These are phyloP conservation scores for Ascidia mentula DNA, from an alignment of 23 tunicate species.

Conservation along the genomic window DNA sequence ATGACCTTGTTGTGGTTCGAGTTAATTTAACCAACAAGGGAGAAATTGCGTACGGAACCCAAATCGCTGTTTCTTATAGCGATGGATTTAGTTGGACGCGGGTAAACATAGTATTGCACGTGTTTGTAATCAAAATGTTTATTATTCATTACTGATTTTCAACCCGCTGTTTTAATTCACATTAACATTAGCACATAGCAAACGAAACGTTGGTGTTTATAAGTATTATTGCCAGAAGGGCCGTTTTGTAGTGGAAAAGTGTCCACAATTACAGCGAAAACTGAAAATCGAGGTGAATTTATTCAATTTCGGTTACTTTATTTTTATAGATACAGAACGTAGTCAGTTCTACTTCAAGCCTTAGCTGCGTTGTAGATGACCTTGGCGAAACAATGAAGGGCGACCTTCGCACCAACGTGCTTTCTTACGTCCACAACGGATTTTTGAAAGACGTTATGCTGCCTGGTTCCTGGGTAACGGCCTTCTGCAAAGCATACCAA, in stretches of 20 bases:
- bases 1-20: constrained; percentile 20
- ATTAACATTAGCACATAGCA: too few relatives aligned
- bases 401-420: not conserved
- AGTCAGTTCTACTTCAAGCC: not conserved
- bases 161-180: too few relatives aligned
- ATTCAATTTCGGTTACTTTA: too few relatives aligned
- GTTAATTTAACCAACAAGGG: constrained; percentile 56
- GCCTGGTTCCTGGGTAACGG: not conserved
- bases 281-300: too few relatives aligned
- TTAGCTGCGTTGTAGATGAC: not conserved
- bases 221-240: too few relatives aligned
- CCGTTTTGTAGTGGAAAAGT: too few relatives aligned
- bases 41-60: constrained; percentile 68
- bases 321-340: not conserved
- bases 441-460: not conserved
- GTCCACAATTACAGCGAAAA: too few relatives aligned
- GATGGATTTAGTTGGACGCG: constrained; percentile 36
- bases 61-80: constrained; percentile 45
- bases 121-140: too few relatives aligned
- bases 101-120: constrained; percentile 19
- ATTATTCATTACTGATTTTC: too few relatives aligned
- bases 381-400: not conserved
- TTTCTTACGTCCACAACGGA: not conserved
- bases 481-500: too few relatives aligned
- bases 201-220: too few relatives aligned